Percentiles rank a stretch among this genome's conserved stretches.
Conservation (phyloP, 2,113 vertebrate genomes). For the Ammodytes dubius region DNA sequence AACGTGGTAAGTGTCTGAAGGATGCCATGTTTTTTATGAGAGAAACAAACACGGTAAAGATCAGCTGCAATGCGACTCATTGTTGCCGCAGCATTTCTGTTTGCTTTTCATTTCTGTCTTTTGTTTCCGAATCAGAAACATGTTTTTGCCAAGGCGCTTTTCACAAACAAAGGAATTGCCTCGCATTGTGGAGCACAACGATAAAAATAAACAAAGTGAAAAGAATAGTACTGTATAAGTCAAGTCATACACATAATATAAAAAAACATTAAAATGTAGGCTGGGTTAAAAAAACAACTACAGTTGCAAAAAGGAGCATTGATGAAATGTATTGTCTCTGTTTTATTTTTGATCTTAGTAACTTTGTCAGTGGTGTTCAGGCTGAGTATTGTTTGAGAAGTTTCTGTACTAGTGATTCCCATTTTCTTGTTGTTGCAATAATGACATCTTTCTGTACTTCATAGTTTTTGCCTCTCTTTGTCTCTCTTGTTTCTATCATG, state of each 20-base stretch:
- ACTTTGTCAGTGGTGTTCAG: not conserved
- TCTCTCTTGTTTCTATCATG: slow-evolving; percentile 8
- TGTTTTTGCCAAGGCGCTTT: too few relatives aligned
- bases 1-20: slow-evolving; percentile 6
- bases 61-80: slow-evolving; percentile 17
- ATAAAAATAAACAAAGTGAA: too few relatives aligned
- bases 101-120: slow-evolving; percentile 4
- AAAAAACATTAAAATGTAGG: too few relatives aligned
- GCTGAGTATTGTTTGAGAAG: not conserved
- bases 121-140: not conserved
- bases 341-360: too few relatives aligned
- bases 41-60: slow-evolving; percentile 1
- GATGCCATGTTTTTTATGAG: not conserved
- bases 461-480: not conserved
- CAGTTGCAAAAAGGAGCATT: too few relatives aligned
- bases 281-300: too few relatives aligned
- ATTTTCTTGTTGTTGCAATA: not conserved
- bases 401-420: too few relatives aligned
- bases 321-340: too few relatives aligned
- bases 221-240: too few relatives aligned
- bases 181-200: too few relatives aligned
- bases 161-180: too few relatives aligned
- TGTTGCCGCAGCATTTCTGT: not conserved
- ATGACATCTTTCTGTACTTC: not conserved
- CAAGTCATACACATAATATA: too few relatives aligned